Conservation (phyloP, 1,140 invertebrate species). For the Papilio glaucus region DNA sequence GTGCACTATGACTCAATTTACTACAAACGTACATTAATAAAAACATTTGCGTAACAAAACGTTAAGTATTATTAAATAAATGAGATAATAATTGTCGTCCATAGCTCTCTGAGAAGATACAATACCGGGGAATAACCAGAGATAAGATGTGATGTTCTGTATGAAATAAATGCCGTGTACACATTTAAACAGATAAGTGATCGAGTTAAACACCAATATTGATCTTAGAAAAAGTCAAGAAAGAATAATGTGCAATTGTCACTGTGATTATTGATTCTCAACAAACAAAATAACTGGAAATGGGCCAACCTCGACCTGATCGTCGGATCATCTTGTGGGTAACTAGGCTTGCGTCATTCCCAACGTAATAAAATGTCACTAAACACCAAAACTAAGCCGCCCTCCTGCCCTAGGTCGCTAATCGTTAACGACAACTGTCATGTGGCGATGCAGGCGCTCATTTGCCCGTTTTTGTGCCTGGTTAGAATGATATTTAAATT, state of each 20-base stretch:
- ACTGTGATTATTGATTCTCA: not conserved
- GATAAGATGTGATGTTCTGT: not conserved
- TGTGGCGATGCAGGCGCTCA: too few species aligned
- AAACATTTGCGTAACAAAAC: not conserved
- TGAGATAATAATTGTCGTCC: not conserved
- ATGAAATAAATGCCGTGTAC: not conserved
- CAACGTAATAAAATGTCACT: too few species aligned
- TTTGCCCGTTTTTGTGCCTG: too few species aligned
- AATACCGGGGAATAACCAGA: conserved; percentile 12
- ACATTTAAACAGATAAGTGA: not conserved
- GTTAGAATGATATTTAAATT: too few species aligned
- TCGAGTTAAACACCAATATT: not conserved
- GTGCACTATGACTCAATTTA: conserved; percentile 3
- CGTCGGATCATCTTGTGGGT: too few species aligned
- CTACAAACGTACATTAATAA: not conserved
- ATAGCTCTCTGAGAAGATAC: not conserved
- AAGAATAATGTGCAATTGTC: not conserved
- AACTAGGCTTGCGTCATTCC: too few species aligned
- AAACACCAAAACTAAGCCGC: too few species aligned
- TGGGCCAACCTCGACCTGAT: not conserved
- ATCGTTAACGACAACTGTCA: too few species aligned
- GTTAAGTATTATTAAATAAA: conserved; percentile 11
- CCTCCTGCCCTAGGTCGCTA: too few species aligned
- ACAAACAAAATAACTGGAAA: not conserved
- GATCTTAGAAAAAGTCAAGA: not conserved